Percentiles rank a stretch among this genome's conserved stretches.
Evolutionary conservation across 92 coral and sea anemone genomes (phyloP).

Genomic region (Phenganax marumi): DNA sequence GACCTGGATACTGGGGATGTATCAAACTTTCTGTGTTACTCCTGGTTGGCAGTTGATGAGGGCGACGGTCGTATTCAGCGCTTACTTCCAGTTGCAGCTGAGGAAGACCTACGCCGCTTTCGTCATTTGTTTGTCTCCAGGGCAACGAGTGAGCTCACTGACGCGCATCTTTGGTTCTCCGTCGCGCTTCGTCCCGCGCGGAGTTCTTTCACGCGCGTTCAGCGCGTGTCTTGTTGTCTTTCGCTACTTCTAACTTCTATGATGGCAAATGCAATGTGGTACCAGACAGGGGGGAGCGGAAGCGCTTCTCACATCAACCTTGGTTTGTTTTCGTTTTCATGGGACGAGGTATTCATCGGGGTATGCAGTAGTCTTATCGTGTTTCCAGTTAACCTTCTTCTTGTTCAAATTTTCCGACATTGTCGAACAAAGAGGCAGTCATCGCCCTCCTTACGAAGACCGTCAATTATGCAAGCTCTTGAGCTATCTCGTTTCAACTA

Average conservation of each 20-base stretch:
- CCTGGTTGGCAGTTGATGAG: constrained; percentile 96
- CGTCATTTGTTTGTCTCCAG: constrained; percentile 76
- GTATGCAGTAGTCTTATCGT: constrained; percentile 83
- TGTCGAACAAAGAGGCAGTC: constrained; percentile 50
- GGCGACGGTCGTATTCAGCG: constrained; percentile 87
- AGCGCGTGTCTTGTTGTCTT: constrained; percentile 92
- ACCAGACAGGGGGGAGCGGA: constrained; percentile 63
- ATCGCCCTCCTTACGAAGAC: not conserved
- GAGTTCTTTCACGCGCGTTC: constrained; percentile 82
- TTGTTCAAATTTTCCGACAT: constrained; percentile 90
- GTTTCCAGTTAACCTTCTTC: constrained; percentile 77
- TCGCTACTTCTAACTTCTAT: constrained; percentile 88
- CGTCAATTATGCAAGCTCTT: not conserved
- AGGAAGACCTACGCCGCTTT: constrained; percentile 70
- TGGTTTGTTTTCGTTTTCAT: constrained; percentile 76
- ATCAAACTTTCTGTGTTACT: constrained; percentile 76
- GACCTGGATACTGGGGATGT: constrained; percentile 64
- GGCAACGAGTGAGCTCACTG: constrained; percentile 76
- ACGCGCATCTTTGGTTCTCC: constrained; percentile 96
- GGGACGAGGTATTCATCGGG: constrained; percentile 93
- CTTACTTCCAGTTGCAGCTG: constrained; percentile 68
- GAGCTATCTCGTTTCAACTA: not conserved
- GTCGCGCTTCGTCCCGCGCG: constrained; percentile 79
- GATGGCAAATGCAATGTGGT: constrained; percentile 99
- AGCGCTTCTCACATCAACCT: constrained; percentile 64